phyloP scores from a whole-genome alignment of 2,797 vertebrate species.

The Myotis myotis region DNA sequence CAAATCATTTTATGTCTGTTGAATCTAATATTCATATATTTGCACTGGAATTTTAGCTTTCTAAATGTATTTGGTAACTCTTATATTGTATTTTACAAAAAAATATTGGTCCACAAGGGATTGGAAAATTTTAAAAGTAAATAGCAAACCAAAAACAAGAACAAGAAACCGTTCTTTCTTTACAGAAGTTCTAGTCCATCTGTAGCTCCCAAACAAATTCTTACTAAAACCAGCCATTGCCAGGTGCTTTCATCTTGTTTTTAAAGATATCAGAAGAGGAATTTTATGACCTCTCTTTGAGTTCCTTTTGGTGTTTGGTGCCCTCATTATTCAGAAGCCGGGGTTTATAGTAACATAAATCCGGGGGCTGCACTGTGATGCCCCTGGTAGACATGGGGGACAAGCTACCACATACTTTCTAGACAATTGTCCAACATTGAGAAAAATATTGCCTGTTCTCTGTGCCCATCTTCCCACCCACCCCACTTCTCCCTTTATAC shows the following conservation, averaged over 20 bases:
- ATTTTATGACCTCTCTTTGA: neutral
- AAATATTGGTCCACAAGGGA: neutral
- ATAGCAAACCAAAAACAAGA: neutral
- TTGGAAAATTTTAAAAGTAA: neutral
- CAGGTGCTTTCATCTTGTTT: neutral
- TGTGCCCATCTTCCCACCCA: neutral
- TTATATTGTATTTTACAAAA: slow-evolving; percentile 6
- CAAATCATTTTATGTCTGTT: neutral
- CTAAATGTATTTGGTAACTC: neutral
- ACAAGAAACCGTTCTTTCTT: neutral
- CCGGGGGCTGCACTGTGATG: neutral
- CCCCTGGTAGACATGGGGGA: neutral
- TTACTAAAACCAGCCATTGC: neutral
- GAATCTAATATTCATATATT: neutral
- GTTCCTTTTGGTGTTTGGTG: neutral
- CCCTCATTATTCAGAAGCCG: neutral
- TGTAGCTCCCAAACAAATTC: neutral
- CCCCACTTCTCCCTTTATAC: neutral
- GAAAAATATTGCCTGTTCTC: neutral
- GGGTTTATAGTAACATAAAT: neutral
- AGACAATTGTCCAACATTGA: neutral
- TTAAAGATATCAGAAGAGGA: neutral
- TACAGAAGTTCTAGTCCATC: neutral
- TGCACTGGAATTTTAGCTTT: neutral
- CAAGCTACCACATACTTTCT: neutral